Base-by-base conservation (phyloP, 2,113 vertebrate genomes). In the Syngnathoides biaculeatus region DNA sequence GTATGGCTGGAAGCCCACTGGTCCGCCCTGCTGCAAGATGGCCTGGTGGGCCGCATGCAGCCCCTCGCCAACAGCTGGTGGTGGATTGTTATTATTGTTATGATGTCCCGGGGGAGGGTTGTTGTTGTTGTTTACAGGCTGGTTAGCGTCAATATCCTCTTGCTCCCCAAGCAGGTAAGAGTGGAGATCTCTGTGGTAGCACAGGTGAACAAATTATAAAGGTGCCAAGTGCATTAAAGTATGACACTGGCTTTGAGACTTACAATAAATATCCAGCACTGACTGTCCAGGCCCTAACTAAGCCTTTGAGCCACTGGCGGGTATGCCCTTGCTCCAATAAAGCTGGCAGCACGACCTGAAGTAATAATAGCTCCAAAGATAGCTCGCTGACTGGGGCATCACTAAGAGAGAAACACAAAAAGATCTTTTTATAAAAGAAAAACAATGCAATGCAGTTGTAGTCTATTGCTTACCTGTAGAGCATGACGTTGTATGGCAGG, bases 351-450 rank as follows among this genome's bases (percentile, higher is more conserved):
- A 99, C 96, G n/a, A 99, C 97, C 88, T 99, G 97, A 68, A 99
- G 94, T 74, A 99, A 86, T 57, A 99, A 93, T 20, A 99, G 92
- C 92, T 99, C 97, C 65, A 99, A 84, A 57, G 97, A 99, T 79
- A 99, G 91, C 87, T 99, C 97, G 64, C 97, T 99, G 82, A 99
- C 97, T 0, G 97, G 97, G 72, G 97, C 97, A n/a, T 99, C 97
- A 73, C 97, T 99, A 79, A 80, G 75, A 35, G 73, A 80, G 2
- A 73, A 55, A 1, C 19, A 17, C 10, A 39, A 52, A 52, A 3
- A 11, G 22, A 8, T 11, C 3, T 50, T 50, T n/a, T 50, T 50
- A 6, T 8, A 50, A 55, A 26, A 8, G 5, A 13, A 55, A 55
- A 55, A 14, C 10, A 55, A 6, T 4, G 20, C 48, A 52, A 52